These are phyloP conservation scores for Pantala flavescens DNA, from an alignment of 1,140 invertebrate species.

Conservation along the genomic window DNA sequence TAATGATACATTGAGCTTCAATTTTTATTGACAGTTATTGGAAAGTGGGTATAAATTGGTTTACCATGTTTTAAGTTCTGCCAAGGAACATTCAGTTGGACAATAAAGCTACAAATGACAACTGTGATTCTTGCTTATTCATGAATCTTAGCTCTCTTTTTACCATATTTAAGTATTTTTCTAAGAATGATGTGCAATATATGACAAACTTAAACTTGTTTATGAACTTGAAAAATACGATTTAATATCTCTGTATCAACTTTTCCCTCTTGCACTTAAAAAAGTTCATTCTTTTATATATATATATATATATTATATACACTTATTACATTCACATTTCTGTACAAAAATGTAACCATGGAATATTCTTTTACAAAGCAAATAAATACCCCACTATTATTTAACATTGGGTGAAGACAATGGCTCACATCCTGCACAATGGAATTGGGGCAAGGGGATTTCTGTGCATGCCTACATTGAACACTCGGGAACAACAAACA, in stretches of 20 bases:
- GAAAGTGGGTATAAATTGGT: slow-evolving; percentile 7
- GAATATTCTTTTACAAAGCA: neutral
- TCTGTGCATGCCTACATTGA: neutral
- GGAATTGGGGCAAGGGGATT: neutral
- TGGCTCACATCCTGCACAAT: neutral
- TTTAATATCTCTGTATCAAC: neutral
- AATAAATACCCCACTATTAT: neutral
- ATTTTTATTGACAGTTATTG: slow-evolving; percentile 10
- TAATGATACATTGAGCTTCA: neutral
- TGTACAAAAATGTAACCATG: neutral
- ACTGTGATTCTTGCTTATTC: neutral
- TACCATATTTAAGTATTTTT: neutral
- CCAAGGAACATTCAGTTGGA: slow-evolving; percentile 1
- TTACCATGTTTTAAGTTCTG: neutral
- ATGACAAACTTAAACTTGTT: slow-evolving; percentile 1
- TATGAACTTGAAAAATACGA: slow-evolving; percentile 7
- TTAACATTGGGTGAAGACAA: neutral
- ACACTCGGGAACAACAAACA: neutral
- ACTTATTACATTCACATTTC: neutral
- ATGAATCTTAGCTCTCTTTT: neutral
- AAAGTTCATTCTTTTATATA: neutral
- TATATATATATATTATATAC: slow-evolving; percentile 8
- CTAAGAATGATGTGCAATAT: neutral
- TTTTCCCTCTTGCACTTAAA: neutral
- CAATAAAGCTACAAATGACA: slow-evolving; percentile 7